phyloP scores from a whole-genome alignment of 1,140 invertebrate genomes.

The Ostrea denselamellosa region DNA sequence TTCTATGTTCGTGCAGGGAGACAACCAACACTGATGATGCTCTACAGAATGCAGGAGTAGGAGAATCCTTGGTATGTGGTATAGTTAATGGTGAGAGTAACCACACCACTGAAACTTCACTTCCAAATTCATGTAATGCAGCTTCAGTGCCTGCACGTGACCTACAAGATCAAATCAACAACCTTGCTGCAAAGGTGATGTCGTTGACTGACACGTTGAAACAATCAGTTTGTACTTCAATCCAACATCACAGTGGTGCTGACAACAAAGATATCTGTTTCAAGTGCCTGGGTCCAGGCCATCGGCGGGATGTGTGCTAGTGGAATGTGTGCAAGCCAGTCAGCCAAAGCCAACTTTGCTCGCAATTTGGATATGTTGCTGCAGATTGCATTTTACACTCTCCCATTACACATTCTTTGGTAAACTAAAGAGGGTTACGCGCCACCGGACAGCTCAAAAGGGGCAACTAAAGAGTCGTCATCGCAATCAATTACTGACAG shows the following conservation, averaged over 20 bases:
- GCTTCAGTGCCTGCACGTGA: neutral
- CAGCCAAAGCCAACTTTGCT: neutral
- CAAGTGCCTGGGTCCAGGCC: neutral
- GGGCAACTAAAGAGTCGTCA: conserved; percentile 14
- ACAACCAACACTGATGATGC: neutral
- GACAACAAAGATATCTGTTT: neutral
- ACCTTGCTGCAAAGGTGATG: neutral
- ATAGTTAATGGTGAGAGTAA: neutral
- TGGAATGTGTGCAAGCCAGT: neutral
- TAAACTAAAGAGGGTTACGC: neutral
- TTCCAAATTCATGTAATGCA: neutral
- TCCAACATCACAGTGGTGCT: neutral
- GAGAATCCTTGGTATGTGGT: conserved; percentile 16
- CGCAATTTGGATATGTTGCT: neutral
- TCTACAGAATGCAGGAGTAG: neutral
- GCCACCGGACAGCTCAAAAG: neutral
- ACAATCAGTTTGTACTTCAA: neutral
- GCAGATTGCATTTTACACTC: neutral
- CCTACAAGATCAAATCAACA: neutral
- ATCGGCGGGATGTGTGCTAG: neutral
- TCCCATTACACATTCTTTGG: neutral
- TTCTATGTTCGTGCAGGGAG: conserved; percentile 42
- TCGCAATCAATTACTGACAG: neutral
- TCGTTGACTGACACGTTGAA: neutral
- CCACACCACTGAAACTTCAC: neutral